phyloP scores from a whole-genome alignment of 2,888 invertebrate species.

The Catocala fraxini region DNA sequence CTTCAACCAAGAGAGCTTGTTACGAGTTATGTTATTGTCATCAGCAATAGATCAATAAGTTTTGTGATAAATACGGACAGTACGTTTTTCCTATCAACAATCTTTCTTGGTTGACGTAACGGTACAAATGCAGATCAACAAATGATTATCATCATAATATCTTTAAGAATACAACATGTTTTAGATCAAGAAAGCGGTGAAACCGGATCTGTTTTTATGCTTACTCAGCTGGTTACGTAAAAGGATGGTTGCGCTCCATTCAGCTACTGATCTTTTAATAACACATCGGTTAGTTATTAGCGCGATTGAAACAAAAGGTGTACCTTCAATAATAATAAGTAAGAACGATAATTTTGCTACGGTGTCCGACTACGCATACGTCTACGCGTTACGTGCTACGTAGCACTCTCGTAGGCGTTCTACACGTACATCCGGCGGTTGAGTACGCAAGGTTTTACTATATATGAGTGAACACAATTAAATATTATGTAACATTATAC shows the following conservation, averaged over 20 bases:
- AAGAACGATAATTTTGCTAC: neutral
- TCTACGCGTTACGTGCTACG: constrained; percentile 43
- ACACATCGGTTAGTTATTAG: constrained; percentile 8
- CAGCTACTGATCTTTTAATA: constrained; percentile 17
- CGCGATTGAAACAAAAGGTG: neutral
- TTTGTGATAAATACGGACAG: constrained; percentile 21
- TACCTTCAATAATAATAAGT: neutral
- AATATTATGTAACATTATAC: constrained; percentile 1
- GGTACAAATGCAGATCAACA: constrained; percentile 2
- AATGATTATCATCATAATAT: neutral
- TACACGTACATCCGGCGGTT: constrained; percentile 12
- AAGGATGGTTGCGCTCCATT: constrained; percentile 41
- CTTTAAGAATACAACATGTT: neutral
- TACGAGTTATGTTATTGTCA: constrained; percentile 28
- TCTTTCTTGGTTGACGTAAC: constrained; percentile 17
- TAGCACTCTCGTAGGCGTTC: constrained; percentile 31
- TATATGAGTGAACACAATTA: neutral
- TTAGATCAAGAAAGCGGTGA: constrained; percentile 4
- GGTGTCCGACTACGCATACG: constrained; percentile 28
- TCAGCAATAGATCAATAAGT: constrained; percentile 32
- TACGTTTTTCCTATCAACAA: constrained; percentile 24
- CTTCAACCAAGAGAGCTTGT: constrained; percentile 19
- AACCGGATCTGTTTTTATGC: constrained; percentile 18
- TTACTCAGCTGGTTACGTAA: constrained; percentile 50
- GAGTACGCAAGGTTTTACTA: neutral